Base-by-base conservation (phyloP, 2,888 invertebrate species). In the Ceramica pisi region DNA sequence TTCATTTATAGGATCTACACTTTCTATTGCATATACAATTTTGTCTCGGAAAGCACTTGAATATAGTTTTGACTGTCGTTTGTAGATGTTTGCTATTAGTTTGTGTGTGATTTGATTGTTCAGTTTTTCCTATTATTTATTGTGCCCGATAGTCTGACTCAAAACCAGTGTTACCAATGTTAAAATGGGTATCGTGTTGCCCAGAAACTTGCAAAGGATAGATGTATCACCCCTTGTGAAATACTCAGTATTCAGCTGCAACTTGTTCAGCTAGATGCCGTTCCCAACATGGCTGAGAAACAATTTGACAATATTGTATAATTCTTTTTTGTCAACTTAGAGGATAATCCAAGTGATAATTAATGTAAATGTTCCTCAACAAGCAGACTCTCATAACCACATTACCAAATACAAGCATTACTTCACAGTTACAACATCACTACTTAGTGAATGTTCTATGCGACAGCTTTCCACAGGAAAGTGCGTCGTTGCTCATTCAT, bases 381-480 rank as follows among this genome's bases (percentile, higher is more conserved):
- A 60, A 60, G 41, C 44, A 55, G 14, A 56, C 23, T 35, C 3
- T 56, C 48, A 46, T 56, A 80, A 51, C 50, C 16, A 80, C n/a
- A 74, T 74, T 62, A 80, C 50, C 63, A 61, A 80, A 56, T 73
- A 31, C 44, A 46, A 76, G 67, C 38, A 68, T 63, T 59, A 81
- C 38, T 38, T 31, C 38, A 68, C 7, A 41, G 26, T 77, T 63
- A 68, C 81, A 44, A 59, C 81, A 78, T 53, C 14, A 14, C 19
- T 51, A 12, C 35, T 50, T 65, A 65, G 51, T 50, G 64, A 69
- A 82, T 55, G 60, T 64, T 60, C 44, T 26, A 7, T n/a, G 48
- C 48, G 51, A 78, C 72, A 71, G 78, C 79, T 78, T 78, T 82
- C 79, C n/a, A 57, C 16, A 31, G 56, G 65, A 78, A 78, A 78